Percentiles rank a stretch among this genome's conserved stretches.
These are phyloP conservation scores for Ochropacha duplaris DNA, from an alignment of 2,888 invertebrate species.

Conservation along the genomic window DNA sequence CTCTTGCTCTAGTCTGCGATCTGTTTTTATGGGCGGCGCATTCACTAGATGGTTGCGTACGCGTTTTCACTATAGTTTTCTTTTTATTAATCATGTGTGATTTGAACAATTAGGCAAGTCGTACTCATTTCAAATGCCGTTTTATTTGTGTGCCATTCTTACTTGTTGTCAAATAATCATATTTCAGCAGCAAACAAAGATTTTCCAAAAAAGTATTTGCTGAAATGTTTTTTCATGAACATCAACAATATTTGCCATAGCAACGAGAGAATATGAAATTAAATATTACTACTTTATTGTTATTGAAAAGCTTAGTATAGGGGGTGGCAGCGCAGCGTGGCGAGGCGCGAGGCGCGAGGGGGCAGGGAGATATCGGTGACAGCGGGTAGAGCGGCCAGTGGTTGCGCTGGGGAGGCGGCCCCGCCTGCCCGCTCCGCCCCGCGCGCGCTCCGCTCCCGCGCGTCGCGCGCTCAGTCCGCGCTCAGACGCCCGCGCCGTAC, in stretches of 20 bases:
- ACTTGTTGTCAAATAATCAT: too few relatives aligned
- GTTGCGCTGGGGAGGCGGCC: slow-evolving; percentile 56
- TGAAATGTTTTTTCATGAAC: not conserved
- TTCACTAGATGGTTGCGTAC: slow-evolving; percentile 47
- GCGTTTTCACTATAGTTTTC: slow-evolving; percentile 42
- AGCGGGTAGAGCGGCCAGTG: slow-evolving; percentile 73
- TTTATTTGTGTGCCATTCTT: too few relatives aligned
- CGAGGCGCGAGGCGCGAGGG: too few relatives aligned
- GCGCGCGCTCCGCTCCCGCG: slow-evolving; percentile 53
- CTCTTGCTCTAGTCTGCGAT: slow-evolving; percentile 62
- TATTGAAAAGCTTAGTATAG: slow-evolving; percentile 61
- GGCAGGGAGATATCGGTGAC: slow-evolving; percentile 56
- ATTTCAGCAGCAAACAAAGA: not conserved
- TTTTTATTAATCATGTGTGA: not conserved
- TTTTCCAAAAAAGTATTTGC: not conserved
- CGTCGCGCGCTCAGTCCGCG: slow-evolving; percentile 73
- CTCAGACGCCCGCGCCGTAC: slow-evolving; percentile 67
- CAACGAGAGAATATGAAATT: slow-evolving; percentile 40
- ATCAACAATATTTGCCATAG: not conserved
- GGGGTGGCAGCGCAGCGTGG: slow-evolving; percentile 31
- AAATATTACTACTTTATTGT: slow-evolving; percentile 57
- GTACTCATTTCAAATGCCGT: too few relatives aligned
- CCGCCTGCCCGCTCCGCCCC: slow-evolving; percentile 43
- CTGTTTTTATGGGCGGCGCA: slow-evolving; percentile 68
- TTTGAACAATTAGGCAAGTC: not conserved